phyloP scores from a whole-genome alignment of 2,888 invertebrate genomes.

The Brachypalpus laphriformis region DNA sequence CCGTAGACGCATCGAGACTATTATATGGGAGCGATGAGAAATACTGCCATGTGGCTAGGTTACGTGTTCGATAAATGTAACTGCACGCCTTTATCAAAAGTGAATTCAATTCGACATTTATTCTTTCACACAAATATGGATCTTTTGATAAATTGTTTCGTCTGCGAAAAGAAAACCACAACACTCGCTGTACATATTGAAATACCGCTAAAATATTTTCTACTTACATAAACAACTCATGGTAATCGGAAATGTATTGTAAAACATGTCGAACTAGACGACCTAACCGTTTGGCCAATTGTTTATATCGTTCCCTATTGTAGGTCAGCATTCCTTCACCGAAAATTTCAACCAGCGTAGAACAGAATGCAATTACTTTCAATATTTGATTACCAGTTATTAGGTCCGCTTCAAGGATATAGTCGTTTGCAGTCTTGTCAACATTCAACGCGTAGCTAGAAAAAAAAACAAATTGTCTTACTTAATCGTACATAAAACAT shows the following conservation, averaged over 20 bases:
- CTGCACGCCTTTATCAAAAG: constrained; percentile 88
- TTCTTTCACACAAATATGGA: constrained; percentile 84
- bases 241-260: constrained; percentile 88
- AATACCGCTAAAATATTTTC: neutral
- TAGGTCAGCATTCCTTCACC: constrained; percentile 88
- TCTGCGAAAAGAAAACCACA: constrained; percentile 73
- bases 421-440: constrained; percentile 79
- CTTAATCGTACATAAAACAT: no score
- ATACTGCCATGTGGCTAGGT: constrained; percentile 92
- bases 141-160: constrained; percentile 82
- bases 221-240: constrained; percentile 80
- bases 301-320: constrained; percentile 84
- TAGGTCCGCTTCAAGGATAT: constrained; percentile 83
- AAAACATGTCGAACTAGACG: constrained; percentile 88
- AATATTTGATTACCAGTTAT: constrained; percentile 87
- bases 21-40: constrained; percentile 89
- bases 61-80: constrained; percentile 88
- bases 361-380: constrained; percentile 88
- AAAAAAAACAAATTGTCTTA: neutral
- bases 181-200: no score
- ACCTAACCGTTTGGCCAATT: constrained; percentile 88
- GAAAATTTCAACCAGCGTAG: constrained; percentile 86
- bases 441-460: constrained; percentile 81
- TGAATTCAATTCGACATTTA: constrained; percentile 89
- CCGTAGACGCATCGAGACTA: constrained; percentile 84